Percentiles rank a stretch among this genome's conserved stretches.
These are phyloP conservation scores for Eubasilissa regina DNA, from an alignment of 1,140 invertebrate species.

Conservation along the genomic window DNA sequence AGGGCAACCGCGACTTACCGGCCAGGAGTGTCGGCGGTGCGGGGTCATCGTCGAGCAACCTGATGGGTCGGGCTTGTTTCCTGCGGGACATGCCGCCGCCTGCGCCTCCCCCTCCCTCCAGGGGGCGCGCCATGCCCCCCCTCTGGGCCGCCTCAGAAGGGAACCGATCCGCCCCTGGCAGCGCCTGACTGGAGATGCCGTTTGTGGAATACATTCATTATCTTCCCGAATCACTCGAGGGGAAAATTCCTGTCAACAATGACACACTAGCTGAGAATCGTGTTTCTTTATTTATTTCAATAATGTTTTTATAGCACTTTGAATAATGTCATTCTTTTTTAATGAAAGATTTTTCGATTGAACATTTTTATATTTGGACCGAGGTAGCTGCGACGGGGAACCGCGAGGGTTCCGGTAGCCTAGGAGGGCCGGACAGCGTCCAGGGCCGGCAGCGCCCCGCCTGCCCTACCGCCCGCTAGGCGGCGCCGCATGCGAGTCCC, in stretches of 20 bases:
- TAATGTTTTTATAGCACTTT: neutral
- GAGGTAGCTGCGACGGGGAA: no score
- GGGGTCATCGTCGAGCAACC: constrained; percentile 69
- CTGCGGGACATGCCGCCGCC: constrained; percentile 73
- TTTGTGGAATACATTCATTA: constrained; percentile 44
- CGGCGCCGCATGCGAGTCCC: constrained; percentile 9
- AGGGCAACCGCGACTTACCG: neutral
- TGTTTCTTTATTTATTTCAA: neutral
- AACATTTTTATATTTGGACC: neutral
- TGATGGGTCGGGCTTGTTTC: constrained; percentile 76
- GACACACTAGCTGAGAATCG: no score
- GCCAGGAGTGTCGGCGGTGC: constrained; percentile 7
- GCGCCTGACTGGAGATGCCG: constrained; percentile 4
- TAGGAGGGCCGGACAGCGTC: constrained; percentile 25
- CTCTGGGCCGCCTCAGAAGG: constrained; percentile 7
- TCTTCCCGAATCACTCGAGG: constrained; percentile 20
- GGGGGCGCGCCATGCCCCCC: constrained; percentile 31
- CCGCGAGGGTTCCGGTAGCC: constrained; percentile 8
- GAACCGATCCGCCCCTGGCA: neutral
- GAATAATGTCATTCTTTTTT: no score
- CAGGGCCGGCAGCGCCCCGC: constrained; percentile 31
- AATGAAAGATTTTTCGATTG: no score
- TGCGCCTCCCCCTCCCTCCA: constrained; percentile 40
- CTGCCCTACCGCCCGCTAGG: constrained; percentile 28
- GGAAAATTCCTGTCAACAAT: neutral